A percentile compares a stretch with the other conserved stretches of the same genome.
These are phyloP conservation scores for Andricus curvator DNA, from an alignment of 2,888 invertebrate species.

Conservation along the genomic window DNA sequence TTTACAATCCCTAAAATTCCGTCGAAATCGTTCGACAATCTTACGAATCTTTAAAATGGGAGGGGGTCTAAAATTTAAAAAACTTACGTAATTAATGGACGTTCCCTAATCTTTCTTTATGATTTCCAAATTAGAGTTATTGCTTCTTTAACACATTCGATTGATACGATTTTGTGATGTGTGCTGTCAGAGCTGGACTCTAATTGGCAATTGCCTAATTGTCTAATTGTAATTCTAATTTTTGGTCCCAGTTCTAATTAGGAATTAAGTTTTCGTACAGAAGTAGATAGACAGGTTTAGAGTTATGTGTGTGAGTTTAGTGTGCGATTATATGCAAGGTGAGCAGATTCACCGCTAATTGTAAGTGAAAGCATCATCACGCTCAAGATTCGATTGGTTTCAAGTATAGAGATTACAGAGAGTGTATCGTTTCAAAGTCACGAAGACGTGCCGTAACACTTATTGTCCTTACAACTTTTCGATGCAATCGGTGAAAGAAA, in stretches of 20 bases:
- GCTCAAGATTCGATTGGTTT: slow-evolving; percentile 3
- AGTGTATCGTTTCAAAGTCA: slow-evolving; percentile 33
- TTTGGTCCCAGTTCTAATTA: not conserved
- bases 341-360: not conserved
- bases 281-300: slow-evolving; percentile 10
- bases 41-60: too few relatives aligned
- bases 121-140: not conserved
- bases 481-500: slow-evolving; percentile 31
- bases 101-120: not conserved
- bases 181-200: not conserved
- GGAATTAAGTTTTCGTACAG: not conserved
- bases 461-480: slow-evolving; percentile 27
- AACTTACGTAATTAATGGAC: too few relatives aligned
- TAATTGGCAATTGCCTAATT: not conserved
- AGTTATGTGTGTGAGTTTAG: slow-evolving; percentile 26
- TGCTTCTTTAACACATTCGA: not conserved
- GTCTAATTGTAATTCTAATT: not conserved
- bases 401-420: not conserved
- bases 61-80: too few relatives aligned
- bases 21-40: too few relatives aligned
- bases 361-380: slow-evolving; percentile 1
- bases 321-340: slow-evolving; percentile 11
- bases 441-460: slow-evolving; percentile 25
- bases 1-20: too few relatives aligned
- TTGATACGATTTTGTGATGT: not conserved